Conservation (phyloP, 1,140 invertebrate species). For the Steinernema feltiae region DNA sequence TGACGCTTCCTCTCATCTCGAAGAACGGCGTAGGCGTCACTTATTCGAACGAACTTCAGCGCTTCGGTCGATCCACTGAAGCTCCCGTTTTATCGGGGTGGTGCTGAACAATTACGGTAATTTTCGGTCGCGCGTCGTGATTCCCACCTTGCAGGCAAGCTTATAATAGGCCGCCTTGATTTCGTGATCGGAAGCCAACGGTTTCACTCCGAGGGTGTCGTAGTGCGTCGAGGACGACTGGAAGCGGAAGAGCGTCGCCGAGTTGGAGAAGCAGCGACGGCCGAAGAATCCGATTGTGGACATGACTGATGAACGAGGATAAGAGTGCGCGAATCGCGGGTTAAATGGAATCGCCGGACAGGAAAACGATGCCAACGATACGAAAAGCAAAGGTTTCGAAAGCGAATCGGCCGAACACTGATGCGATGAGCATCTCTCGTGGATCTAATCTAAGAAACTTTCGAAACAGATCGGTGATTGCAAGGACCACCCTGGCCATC, state of each 20-base stretch:
- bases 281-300: slow-evolving; percentile 7
- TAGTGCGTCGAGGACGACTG: neutral
- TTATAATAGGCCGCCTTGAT: neutral
- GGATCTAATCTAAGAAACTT: no score
- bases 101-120: neutral
- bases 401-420: no score
- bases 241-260: neutral
- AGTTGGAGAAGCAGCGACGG: neutral
- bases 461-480: no score
- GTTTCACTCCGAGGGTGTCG: neutral
- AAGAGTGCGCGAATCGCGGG: neutral
- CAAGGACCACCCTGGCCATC: no score
- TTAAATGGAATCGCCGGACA: no score
- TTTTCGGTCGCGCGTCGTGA: neutral
- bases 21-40: neutral
- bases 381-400: no score
- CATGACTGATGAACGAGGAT: neutral
- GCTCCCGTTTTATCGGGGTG: slow-evolving; percentile 1
- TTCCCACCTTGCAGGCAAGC: neutral
- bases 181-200: neutral
- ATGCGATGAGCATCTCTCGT: no score
- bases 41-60: neutral
- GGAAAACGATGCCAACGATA: no score
- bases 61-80: neutral
- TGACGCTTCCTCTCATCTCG: neutral